These are phyloP conservation scores for Tiliacea citrago DNA, from an alignment of 2,888 invertebrate genomes.

Conservation along the genomic window DNA sequence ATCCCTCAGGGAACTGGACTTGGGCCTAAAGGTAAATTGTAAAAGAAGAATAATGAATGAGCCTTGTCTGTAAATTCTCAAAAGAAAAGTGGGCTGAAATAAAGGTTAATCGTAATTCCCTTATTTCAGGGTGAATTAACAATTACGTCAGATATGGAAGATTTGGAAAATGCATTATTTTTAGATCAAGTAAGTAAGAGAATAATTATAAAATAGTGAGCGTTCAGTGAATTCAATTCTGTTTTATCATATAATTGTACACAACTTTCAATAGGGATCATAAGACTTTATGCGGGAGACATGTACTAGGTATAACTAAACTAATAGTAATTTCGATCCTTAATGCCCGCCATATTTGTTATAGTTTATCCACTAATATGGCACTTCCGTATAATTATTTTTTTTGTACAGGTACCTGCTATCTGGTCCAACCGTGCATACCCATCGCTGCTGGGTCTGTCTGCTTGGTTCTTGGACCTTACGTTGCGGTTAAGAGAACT, in stretches of 20 bases:
- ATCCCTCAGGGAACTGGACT: constrained; percentile 97
- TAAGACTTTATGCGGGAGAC: not conserved
- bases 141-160: constrained; percentile 99
- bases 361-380: not conserved
- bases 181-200: constrained; percentile 93
- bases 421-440: constrained; percentile 97
- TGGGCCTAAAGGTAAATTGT: constrained; percentile 95
- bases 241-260: not conserved
- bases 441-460: constrained; percentile 96
- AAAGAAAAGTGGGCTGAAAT: not conserved
- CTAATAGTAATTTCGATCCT: not conserved
- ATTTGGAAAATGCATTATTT: constrained; percentile 97
- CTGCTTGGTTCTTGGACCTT: constrained; percentile 98
- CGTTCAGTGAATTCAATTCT: not conserved
- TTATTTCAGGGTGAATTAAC: constrained; percentile 96
- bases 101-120: not conserved
- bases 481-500: constrained; percentile 96
- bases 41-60: not conserved
- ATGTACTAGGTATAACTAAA: not conserved
- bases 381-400: not conserved
- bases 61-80: not conserved
- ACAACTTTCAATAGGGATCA: not conserved
- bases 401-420: constrained; percentile 92
- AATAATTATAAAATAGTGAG: not conserved
- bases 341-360: not conserved